Percentiles rank a stretch among this genome's conserved stretches.
Conservation (phyloP, 1,140 invertebrate genomes). For the Pentalonia nigronervosa region DNA sequence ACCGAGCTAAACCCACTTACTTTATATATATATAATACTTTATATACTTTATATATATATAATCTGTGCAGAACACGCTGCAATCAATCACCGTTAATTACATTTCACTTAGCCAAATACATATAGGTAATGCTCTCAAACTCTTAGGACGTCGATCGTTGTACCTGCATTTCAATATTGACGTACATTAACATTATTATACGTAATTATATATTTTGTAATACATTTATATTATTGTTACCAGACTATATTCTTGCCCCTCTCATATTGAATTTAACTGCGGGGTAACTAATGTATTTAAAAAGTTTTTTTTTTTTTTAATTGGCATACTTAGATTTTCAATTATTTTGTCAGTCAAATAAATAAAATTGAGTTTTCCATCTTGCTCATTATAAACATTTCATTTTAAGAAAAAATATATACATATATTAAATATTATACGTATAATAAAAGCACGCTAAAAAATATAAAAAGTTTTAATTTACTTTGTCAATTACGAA, state of each 20-base stretch:
- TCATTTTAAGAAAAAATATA: not conserved
- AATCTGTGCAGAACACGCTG: not conserved
- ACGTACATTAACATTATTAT: not conserved
- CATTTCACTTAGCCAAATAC: not conserved
- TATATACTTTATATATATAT: not conserved
- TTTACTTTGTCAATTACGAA: not conserved
- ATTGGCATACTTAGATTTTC: slow-evolving; percentile 26
- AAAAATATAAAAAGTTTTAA: slow-evolving; percentile 24
- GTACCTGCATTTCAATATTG: not conserved
- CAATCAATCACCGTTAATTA: not conserved
- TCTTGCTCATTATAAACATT: slow-evolving; percentile 9
- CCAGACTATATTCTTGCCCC: not conserved
- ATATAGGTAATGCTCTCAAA: not conserved
- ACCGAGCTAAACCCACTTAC: not conserved
- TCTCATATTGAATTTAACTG: not conserved
- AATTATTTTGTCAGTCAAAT: slow-evolving; percentile 2
- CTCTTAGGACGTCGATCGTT: not conserved
- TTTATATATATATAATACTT: too few species aligned
- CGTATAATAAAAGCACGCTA: not conserved
- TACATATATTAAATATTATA: not conserved
- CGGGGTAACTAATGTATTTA: not conserved
- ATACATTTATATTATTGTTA: not conserved
- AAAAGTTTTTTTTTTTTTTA: slow-evolving; percentile 4
- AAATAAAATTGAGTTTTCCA: slow-evolving; percentile 5
- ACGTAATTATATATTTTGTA: not conserved